A percentile compares a stretch with the other conserved stretches of the same genome.
Evolutionary conservation across 2,797 vertebrate genomes (phyloP).

Genomic region (Enteromius argenteus): DNA sequence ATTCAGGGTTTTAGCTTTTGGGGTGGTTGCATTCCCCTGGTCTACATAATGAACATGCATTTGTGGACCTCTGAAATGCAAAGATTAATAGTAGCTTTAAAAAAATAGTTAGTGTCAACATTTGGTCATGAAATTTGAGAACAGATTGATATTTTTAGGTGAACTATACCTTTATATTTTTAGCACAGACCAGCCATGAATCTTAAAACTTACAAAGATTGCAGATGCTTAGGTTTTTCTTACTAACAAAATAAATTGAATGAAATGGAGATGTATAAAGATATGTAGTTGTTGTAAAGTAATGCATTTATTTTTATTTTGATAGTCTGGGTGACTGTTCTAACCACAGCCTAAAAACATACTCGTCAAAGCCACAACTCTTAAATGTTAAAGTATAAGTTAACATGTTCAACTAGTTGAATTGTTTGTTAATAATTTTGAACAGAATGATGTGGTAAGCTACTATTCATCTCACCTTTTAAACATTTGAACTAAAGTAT

Average conservation of each 20-base stretch:
- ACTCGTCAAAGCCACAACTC: not conserved
- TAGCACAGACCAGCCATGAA: not conserved
- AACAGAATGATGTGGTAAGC: not conserved
- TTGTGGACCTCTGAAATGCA: not conserved
- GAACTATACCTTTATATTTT: not conserved
- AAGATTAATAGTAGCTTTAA: not conserved
- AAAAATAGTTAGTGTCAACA: not conserved
- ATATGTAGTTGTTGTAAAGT: not conserved
- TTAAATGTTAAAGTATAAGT: not conserved
- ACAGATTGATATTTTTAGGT: not conserved
- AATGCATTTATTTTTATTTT: not conserved
- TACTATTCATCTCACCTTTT: not conserved
- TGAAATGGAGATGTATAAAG: not conserved
- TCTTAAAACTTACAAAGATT: not conserved
- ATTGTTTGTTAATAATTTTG: not conserved
- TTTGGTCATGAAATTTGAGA: not conserved
- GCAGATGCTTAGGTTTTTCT: not conserved
- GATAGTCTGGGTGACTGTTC: not conserved
- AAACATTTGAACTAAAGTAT: not conserved
- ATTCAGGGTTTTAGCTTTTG: not conserved
- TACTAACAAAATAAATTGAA: not conserved
- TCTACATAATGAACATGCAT: not conserved
- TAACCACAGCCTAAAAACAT: not conserved
- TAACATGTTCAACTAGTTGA: not conserved
- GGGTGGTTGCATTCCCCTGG: not conserved